A percentile compares a stretch with the other conserved stretches of the same genome.
These are phyloP conservation scores for Notothenia rossii DNA, from an alignment of 2,113 vertebrate species.

Conservation along the genomic window DNA sequence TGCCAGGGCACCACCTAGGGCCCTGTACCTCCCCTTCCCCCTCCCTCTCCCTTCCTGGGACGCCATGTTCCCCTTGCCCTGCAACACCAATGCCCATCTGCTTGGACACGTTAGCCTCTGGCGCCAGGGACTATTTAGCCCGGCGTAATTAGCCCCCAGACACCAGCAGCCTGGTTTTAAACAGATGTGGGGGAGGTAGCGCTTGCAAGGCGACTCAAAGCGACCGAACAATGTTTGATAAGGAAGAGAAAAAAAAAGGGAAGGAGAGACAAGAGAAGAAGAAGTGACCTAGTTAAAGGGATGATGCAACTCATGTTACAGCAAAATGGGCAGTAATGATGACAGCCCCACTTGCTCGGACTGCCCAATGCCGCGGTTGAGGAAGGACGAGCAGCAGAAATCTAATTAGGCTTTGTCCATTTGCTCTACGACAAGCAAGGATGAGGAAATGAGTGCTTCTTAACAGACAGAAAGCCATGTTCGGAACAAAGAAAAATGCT, in stretches of 20 bases:
- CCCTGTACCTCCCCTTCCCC: conserved; percentile 40
- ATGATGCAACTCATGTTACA: conserved; percentile 81
- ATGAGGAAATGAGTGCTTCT: conserved; percentile 46
- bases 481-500: conserved; percentile 45
- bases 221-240: conserved; percentile 73
- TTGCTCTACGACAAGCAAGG: conserved; percentile 47
- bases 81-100: conserved; percentile 81
- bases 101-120: conserved; percentile 78
- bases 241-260: conserved; percentile 33
- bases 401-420: conserved; percentile 68
- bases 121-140: conserved; percentile 82
- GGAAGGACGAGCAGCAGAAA: conserved; percentile 59
- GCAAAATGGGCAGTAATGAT: conserved; percentile 77
- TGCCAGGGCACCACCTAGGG: conserved; percentile 77
- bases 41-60: conserved; percentile 63
- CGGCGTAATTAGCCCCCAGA: conserved; percentile 83
- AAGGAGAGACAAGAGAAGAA: conserved; percentile 7
- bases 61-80: conserved; percentile 78
- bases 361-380: conserved; percentile 47
- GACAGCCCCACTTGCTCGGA: conserved; percentile 66
- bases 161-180: conserved; percentile 81
- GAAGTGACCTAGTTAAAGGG: conserved; percentile 81
- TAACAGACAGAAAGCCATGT: conserved; percentile 7
- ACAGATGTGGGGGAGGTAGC: conserved; percentile 82
- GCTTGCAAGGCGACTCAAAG: conserved; percentile 66